phyloP scores from a whole-genome alignment of 2,797 vertebrate genomes.

The Mus spretus region DNA sequence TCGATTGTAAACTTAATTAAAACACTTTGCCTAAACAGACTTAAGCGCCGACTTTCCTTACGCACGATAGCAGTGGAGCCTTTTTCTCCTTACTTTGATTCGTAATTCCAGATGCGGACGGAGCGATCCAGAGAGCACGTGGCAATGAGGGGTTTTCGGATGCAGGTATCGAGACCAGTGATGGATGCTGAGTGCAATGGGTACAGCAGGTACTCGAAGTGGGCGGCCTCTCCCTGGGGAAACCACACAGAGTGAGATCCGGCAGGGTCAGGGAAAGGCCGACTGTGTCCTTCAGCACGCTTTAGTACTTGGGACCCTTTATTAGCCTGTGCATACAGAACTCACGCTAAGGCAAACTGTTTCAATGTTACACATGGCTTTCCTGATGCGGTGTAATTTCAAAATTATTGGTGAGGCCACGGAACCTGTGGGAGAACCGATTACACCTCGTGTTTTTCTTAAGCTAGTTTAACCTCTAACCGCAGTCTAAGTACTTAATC shows the following conservation, averaged over 20 bases:
- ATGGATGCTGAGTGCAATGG: conserved; percentile 93
- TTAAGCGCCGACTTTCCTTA: neutral
- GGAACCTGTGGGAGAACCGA: neutral
- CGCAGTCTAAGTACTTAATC: neutral
- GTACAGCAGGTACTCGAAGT: conserved; percentile 93
- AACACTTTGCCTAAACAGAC: conserved; percentile 45
- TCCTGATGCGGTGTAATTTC: conserved; percentile 40
- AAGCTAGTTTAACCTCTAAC: no score
- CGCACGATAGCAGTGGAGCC: neutral
- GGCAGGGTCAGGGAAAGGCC: neutral
- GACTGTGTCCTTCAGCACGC: neutral
- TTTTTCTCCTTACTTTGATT: conserved; percentile 92
- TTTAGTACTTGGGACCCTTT: neutral
- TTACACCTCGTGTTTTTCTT: neutral
- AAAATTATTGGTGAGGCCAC: neutral
- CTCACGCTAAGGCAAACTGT: neutral
- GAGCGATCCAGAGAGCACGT: conserved; percentile 96
- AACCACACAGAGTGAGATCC: conserved; percentile 66
- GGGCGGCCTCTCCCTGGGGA: conserved; percentile 90
- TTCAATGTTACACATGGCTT: neutral
- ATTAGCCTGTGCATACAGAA: neutral
- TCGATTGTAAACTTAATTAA: conserved; percentile 59
- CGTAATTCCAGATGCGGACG: conserved; percentile 97
- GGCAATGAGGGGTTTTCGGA: conserved; percentile 94
- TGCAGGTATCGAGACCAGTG: conserved; percentile 94